Conservation (phyloP, 2,797 vertebrate species). For the Coendou prehensilis region DNA sequence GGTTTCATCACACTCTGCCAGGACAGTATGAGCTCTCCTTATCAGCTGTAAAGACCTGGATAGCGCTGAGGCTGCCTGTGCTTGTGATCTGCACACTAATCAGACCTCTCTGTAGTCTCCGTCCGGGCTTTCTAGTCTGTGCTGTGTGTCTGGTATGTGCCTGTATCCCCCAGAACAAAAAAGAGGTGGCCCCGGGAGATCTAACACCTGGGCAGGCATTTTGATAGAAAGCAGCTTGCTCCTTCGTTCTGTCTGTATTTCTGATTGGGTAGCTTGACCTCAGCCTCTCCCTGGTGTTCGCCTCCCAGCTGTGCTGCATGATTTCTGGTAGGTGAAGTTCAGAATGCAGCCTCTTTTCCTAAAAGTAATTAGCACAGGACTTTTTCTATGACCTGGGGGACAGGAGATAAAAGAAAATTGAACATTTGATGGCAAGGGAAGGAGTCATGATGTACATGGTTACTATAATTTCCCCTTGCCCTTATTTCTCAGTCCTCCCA, state of each 20-base stretch:
- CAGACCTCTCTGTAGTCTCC: background rate
- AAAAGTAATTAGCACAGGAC: conserved; percentile 22
- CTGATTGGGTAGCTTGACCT: background rate
- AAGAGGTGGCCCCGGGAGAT: background rate
- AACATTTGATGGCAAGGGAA: background rate
- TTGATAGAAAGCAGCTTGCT: background rate
- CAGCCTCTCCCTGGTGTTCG: background rate
- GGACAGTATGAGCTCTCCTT: background rate
- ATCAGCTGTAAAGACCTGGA: background rate
- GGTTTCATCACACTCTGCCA: background rate
- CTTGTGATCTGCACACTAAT: background rate
- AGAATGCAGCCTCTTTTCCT: background rate
- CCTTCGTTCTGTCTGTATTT: background rate
- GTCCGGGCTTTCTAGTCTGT: background rate
- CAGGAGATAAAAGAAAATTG: background rate
- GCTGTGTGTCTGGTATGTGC: background rate
- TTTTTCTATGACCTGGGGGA: background rate
- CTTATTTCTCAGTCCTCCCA: background rate
- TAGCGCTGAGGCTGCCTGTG: background rate
- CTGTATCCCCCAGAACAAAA: background rate
- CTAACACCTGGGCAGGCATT: background rate
- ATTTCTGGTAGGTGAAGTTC: background rate
- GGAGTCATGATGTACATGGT: background rate
- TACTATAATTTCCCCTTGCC: background rate
- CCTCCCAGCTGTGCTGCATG: too few species aligned